phyloP scores from a whole-genome alignment of 2,113 vertebrate species.

The Corynorhinus townsendii region DNA sequence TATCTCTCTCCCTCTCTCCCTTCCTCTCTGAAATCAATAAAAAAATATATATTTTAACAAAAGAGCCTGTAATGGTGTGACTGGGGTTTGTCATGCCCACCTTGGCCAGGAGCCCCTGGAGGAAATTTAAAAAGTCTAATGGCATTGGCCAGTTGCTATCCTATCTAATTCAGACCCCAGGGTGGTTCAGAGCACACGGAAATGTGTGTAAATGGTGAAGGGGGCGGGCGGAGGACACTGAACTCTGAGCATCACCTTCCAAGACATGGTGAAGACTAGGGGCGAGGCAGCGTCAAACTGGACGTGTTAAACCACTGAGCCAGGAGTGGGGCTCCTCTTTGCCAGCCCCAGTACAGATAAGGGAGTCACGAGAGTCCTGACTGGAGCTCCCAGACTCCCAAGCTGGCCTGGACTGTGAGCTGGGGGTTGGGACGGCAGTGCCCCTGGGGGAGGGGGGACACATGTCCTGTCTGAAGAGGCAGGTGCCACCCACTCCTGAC shows the following conservation, averaged over 20 bases:
- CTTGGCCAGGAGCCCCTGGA: neutral
- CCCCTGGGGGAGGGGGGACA: fast-evolving
- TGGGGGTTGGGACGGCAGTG: neutral
- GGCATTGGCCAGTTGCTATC: neutral
- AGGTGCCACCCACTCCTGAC: neutral
- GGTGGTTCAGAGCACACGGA: neutral
- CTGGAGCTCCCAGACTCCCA: neutral
- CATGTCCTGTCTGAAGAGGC: neutral
- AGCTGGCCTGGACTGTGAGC: neutral
- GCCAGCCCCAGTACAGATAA: neutral
- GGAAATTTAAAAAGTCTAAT: neutral
- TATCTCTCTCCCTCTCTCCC: too few species aligned
- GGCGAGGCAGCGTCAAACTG: too few species aligned
- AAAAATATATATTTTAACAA: too few species aligned
- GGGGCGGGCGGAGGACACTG: too few species aligned
- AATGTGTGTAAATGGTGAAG: neutral
- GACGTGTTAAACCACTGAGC: neutral
- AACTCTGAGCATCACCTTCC: neutral
- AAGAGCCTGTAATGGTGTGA: neutral
- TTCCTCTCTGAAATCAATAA: too few species aligned
- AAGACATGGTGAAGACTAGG: neutral
- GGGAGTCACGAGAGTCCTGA: neutral
- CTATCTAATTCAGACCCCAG: neutral
- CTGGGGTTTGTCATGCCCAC: neutral
- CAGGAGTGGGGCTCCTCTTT: neutral